Evolutionary conservation across 2,797 vertebrate genomes (phyloP).

Genomic region (Brachyrhaphis roseni): DNA sequence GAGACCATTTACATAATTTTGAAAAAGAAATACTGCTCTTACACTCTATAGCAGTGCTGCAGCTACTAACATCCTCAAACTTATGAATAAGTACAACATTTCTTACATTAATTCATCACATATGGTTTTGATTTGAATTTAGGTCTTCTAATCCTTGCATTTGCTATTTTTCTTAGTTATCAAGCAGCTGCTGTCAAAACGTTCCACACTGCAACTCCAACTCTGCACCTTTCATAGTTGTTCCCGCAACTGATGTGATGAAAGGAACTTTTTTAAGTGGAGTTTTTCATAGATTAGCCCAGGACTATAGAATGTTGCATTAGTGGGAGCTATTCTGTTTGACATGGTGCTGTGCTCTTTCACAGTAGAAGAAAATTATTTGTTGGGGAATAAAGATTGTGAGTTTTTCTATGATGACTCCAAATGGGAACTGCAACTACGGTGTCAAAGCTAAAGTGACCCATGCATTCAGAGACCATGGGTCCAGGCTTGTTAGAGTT

Average conservation of each 20-base stretch:
- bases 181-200: not conserved
- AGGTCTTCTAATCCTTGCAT: not conserved
- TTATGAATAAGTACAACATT: not conserved
- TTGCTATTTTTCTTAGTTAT: not conserved
- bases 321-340: conserved; percentile 43
- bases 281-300: conserved; percentile 52
- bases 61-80: not conserved
- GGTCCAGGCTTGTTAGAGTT: conserved; percentile 46
- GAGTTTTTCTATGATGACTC: conserved; percentile 40
- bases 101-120: not conserved
- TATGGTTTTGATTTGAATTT: not conserved
- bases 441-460: conserved; percentile 22
- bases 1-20: not conserved
- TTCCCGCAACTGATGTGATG: conserved; percentile 11
- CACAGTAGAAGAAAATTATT: conserved; percentile 64
- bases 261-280: conserved; percentile 30
- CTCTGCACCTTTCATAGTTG: not conserved
- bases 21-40: not conserved
- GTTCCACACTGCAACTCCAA: not conserved
- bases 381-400: conserved; percentile 51
- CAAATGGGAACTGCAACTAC: conserved; percentile 37
- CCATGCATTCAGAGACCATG: conserved; percentile 31
- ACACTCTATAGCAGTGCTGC: not conserved
- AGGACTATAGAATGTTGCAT: conserved; percentile 47
- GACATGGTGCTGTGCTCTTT: conserved; percentile 54